A percentile compares a stretch with the other conserved stretches of the same genome.
These are phyloP conservation scores for Novumbra hubbsi DNA, from an alignment of 2,797 vertebrate species.

Conservation along the genomic window DNA sequence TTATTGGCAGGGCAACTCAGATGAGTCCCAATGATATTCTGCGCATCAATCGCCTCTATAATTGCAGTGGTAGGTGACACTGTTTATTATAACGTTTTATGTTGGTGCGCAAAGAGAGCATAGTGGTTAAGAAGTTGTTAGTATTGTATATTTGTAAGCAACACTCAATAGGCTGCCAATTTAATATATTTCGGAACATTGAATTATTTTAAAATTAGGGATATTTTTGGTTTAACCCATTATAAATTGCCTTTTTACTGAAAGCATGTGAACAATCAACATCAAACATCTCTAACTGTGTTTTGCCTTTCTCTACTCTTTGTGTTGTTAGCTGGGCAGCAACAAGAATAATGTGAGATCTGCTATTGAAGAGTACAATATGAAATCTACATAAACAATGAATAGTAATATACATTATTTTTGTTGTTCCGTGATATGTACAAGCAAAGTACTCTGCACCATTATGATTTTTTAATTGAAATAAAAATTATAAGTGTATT, in stretches of 20 bases:
- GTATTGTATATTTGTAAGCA: not conserved
- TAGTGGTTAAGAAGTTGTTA: not conserved
- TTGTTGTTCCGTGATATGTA: not conserved
- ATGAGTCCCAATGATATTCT: constrained; percentile 60
- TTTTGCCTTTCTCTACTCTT: not conserved
- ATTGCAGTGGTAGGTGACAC: constrained; percentile 52
- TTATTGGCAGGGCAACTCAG: constrained; percentile 51
- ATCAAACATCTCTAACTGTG: not conserved
- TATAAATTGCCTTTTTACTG: not conserved
- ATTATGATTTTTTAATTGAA: not conserved
- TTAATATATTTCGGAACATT: not conserved
- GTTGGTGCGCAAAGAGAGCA: not conserved
- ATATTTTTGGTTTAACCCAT: not conserved
- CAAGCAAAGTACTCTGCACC: not conserved
- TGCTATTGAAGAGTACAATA: not conserved
- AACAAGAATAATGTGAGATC: not conserved
- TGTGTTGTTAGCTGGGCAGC: not conserved
- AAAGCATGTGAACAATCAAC: not conserved
- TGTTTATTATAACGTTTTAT: not conserved
- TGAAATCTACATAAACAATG: not conserved
- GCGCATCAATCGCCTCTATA: constrained; percentile 60
- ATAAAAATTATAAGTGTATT: not conserved
- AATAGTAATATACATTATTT: not conserved
- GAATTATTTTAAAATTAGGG: not conserved
- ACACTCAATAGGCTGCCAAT: not conserved